Conservation (phyloP, 1,140 invertebrate species). For the Dermatophagoides farinae region DNA sequence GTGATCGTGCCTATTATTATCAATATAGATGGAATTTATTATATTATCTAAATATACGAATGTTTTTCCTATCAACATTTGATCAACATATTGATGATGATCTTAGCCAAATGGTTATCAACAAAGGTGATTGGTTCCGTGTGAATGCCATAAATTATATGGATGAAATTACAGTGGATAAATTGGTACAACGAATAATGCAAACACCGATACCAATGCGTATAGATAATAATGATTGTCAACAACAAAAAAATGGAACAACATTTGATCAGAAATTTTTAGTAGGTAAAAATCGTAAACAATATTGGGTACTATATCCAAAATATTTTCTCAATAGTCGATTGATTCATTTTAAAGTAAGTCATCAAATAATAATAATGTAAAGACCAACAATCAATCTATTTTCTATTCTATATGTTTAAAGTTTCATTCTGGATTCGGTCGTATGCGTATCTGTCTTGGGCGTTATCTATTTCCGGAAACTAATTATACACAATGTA, state of each 20-base stretch:
- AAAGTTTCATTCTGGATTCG: constrained; percentile 3
- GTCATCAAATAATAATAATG: too few species aligned
- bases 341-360: neutral
- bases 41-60: neutral
- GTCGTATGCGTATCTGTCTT: neutral
- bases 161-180: neutral
- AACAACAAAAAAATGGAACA: neutral
- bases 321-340: constrained; percentile 13
- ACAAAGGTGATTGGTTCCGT: neutral
- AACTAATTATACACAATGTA: neutral
- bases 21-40: neutral
- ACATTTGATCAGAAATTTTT: neutral
- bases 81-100: constrained; percentile 2
- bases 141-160: neutral
- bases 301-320: constrained; percentile 17
- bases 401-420: too few species aligned
- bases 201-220: constrained; percentile 8
- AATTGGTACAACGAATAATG: constrained; percentile 5
- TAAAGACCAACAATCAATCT: too few species aligned
- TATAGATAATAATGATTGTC: too few species aligned
- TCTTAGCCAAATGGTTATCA: neutral
- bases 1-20: neutral
- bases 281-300: constrained; percentile 4
- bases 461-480: neutral
- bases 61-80: neutral